Conservation (phyloP, 2,113 vertebrate species). For the Corythoichthys intestinalis region DNA sequence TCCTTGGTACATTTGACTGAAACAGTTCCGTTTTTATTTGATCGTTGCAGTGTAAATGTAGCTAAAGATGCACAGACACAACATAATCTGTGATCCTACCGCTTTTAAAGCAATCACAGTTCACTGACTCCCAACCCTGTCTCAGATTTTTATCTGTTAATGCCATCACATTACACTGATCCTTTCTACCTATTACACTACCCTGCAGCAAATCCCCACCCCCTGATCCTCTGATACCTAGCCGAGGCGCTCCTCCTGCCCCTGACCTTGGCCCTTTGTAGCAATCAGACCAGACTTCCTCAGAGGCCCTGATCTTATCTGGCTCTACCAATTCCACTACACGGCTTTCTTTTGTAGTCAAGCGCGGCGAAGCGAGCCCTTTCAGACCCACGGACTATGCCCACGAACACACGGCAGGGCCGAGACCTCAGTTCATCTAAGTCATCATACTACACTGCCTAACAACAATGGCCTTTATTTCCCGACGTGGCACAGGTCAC, state of each 20-base stretch:
- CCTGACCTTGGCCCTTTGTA: conserved; percentile 75
- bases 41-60: neutral
- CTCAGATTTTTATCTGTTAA: conserved; percentile 71
- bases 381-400: conserved; percentile 55
- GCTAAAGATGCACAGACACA: conserved; percentile 10
- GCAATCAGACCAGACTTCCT: conserved; percentile 73
- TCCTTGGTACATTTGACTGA: neutral
- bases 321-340: conserved; percentile 64
- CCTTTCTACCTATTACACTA: conserved; percentile 72
- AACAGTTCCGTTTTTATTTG: neutral
- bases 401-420: conserved; percentile 44
- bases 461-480: conserved; percentile 67
- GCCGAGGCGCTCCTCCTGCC: conserved; percentile 66
- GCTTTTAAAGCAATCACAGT: conserved; percentile 67
- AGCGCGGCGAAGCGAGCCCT: conserved; percentile 57
- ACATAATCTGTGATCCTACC: conserved; percentile 61
- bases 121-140: conserved; percentile 51
- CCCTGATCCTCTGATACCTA: conserved; percentile 68
- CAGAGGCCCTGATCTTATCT: conserved; percentile 72
- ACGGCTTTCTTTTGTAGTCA: conserved; percentile 65
- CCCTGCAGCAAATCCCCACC: conserved; percentile 44
- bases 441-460: conserved; percentile 70
- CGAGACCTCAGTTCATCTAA: conserved; percentile 67
- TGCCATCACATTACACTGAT: conserved; percentile 71
- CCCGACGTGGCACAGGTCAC: conserved; percentile 59